Conservation (phyloP, 2,797 vertebrate genomes). For the Onychomys torridus region DNA sequence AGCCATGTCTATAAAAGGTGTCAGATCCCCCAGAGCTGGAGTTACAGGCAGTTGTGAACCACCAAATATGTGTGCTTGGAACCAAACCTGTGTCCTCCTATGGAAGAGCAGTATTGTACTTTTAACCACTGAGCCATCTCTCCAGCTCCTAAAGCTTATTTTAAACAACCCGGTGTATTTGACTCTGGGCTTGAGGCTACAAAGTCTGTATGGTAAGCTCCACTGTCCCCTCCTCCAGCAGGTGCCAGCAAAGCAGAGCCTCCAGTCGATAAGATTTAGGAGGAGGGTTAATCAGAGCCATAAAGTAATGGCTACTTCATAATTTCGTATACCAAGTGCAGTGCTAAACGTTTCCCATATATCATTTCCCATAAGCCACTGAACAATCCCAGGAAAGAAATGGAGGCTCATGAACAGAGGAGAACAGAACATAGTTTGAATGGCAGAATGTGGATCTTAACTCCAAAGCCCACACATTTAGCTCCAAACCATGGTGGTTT, state of each 20-base stretch:
- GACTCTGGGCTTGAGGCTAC: neutral
- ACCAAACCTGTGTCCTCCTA: neutral
- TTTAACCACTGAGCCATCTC: neutral
- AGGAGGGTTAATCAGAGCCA: neutral
- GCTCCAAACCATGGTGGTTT: neutral
- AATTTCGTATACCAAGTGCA: neutral
- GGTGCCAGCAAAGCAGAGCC: neutral
- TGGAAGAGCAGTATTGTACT: neutral
- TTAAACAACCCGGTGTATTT: neutral
- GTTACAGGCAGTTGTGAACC: neutral
- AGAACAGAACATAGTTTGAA: neutral
- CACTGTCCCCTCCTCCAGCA: neutral
- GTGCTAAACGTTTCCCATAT: neutral
- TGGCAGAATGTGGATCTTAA: neutral
- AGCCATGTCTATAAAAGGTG: too few relatives aligned
- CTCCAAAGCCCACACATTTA: neutral
- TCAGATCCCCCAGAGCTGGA: neutral
- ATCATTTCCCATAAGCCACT: neutral
- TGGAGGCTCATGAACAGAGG: neutral
- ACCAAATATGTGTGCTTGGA: neutral
- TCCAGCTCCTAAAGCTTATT: neutral
- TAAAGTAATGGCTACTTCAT: neutral
- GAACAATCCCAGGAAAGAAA: neutral
- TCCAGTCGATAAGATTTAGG: neutral
- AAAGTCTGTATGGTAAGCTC: neutral